Evolutionary conservation across 2,888 invertebrate genomes (phyloP).

Genomic region (Caenorhabditis sulstoni): DNA sequence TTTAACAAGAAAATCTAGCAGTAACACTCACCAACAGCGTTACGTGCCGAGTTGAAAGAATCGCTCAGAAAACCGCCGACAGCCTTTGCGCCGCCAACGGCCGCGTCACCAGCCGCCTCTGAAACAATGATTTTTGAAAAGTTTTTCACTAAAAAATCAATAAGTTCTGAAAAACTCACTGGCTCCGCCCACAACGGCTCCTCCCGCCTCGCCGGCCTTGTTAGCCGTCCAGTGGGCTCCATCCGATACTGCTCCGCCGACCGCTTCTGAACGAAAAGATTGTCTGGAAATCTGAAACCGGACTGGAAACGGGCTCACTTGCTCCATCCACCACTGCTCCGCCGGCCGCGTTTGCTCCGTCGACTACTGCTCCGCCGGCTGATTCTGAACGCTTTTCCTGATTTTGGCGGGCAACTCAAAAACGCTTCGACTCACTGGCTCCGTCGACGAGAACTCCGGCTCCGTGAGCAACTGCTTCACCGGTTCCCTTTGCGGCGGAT

Average conservation of each 20-base stretch:
- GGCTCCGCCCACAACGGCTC: slow-evolving; percentile 46
- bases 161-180: slow-evolving; percentile 4
- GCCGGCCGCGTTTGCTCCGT: slow-evolving; percentile 33
- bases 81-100: slow-evolving; percentile 47
- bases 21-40: slow-evolving; percentile 41
- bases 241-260: slow-evolving; percentile 21
- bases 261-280: background rate
- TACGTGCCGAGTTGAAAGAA: slow-evolving; percentile 42
- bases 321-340: slow-evolving; percentile 41
- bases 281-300: background rate
- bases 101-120: slow-evolving; percentile 38
- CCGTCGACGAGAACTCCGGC: slow-evolving; percentile 1
- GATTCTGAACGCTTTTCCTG: slow-evolving; percentile 24
- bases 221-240: slow-evolving; percentile 32
- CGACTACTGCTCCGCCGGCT: slow-evolving; percentile 30
- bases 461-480: background rate
- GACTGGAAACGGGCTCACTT: background rate
- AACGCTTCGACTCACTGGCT: slow-evolving; percentile 8
- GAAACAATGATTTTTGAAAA: too few relatives aligned
- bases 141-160: too few relatives aligned
- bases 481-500: background rate
- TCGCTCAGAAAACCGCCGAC: slow-evolving; percentile 57
- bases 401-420: too few relatives aligned
- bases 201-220: slow-evolving; percentile 44
- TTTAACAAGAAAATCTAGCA: too few relatives aligned